Evolutionary conservation across 2,888 invertebrate species (phyloP).

Genomic region (Synergus japonicus): DNA sequence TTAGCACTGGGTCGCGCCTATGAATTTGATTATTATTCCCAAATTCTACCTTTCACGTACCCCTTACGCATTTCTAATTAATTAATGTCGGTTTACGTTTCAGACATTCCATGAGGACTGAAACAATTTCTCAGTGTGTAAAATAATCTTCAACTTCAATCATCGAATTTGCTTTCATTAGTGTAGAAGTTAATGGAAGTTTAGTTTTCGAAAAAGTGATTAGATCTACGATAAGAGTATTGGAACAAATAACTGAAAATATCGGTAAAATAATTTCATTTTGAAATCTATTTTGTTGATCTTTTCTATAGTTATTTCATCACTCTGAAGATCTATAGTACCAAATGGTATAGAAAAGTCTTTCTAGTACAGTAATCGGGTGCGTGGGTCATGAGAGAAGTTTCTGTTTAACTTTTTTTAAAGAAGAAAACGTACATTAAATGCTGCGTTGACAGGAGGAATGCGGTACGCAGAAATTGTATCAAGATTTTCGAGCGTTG

Average conservation of each 20-base stretch:
- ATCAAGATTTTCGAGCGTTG: slow-evolving; percentile 26
- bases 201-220: background rate
- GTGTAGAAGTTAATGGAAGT: background rate
- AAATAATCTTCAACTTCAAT: background rate
- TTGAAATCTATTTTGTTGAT: too few species aligned
- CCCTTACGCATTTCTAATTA: slow-evolving; percentile 43
- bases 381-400: slow-evolving; percentile 3
- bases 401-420: background rate
- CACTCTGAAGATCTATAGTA: background rate
- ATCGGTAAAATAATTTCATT: too few species aligned
- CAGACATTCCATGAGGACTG: slow-evolving; percentile 35
- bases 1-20: slow-evolving; percentile 32
- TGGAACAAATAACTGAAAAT: too few species aligned
- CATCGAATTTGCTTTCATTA: background rate
- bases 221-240: background rate
- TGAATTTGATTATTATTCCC: slow-evolving; percentile 53
- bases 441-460: background rate
- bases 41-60: slow-evolving; percentile 53
- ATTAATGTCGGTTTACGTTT: slow-evolving; percentile 38
- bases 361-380: slow-evolving; percentile 6
- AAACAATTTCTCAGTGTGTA: slow-evolving; percentile 16
- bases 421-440: slow-evolving; percentile 14
- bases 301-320: too few species aligned
- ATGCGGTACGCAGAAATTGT: slow-evolving; percentile 13
- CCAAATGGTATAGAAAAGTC: background rate